Base-by-base conservation (phyloP, 2,113 vertebrate genomes). In the Pholis gunnellus region DNA sequence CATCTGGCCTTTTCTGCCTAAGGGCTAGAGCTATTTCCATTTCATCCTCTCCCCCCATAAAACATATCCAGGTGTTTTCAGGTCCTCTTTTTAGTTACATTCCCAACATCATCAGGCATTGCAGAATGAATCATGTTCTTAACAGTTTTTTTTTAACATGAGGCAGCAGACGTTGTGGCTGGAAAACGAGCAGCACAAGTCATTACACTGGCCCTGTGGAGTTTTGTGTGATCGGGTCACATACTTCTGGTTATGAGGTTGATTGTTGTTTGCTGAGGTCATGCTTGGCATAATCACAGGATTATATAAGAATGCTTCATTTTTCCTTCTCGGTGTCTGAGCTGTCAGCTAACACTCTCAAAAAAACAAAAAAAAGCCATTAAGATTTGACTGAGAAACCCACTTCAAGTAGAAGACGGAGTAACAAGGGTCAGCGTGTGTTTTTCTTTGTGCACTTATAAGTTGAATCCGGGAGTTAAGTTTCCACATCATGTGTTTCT, bases 221-320 rank as follows among this genome's bases (percentile, higher is more conserved):
- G 75, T 66, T 82, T 69, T 81, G 80, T 81, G 85, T 11, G 75
- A 78, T 76, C 31, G 84, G 87, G 79, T 88, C 92, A 79, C 78
- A 91, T 90, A 86, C 81, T 91, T 81, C 15, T 76, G 80, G 83
- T 88, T 85, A 83, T 65, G 84, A 75, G 87, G 79, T 77, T 56
- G 85, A 88, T 86, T 90, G 75, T 61, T 88, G 67, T 78, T 65
- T n/a, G 18, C 72, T 94, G 89, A 92, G 79, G 81, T 92, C 88
- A 92, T 84, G 46, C 76, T 87, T 89, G 92, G 83, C 86, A 83
- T 87, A 83, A 77, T 88, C n/a, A 60, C 83, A 76, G 65, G 84
- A 83, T 93, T 93, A 89, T 78, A 74, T 84, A 86, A 90, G 84
- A 83, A 85, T 60, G 78, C 66, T 81, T 81, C 25, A 54, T 82